Conservation (phyloP, 1,140 invertebrate genomes). For the Heliconius congener region DNA sequence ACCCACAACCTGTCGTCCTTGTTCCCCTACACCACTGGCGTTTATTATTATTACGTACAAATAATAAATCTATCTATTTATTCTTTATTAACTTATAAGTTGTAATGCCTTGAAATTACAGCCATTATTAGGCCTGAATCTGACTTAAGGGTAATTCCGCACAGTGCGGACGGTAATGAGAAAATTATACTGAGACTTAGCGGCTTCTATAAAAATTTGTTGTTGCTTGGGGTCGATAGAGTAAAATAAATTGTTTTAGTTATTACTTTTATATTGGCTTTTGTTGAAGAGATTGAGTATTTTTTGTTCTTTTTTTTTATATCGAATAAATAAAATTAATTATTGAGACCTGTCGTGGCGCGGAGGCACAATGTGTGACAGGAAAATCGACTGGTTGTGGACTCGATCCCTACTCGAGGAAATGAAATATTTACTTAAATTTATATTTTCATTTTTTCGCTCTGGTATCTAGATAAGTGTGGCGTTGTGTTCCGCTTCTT, state of each 20-base stretch:
- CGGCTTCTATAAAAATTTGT: conserved; percentile 77
- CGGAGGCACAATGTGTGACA: too few species aligned
- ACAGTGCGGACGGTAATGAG: conserved; percentile 59
- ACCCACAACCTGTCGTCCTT: too few species aligned
- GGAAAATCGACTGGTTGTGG: too few species aligned
- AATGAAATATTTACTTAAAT: too few species aligned
- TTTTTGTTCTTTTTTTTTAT: too few species aligned
- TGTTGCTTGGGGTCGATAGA: conserved; percentile 59
- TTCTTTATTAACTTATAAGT: conserved; percentile 37
- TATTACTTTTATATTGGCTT: conserved; percentile 31
- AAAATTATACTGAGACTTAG: conserved; percentile 76
- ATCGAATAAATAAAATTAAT: too few species aligned
- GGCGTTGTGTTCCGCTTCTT: too few species aligned
- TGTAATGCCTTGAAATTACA: conserved; percentile 60
- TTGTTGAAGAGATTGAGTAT: not conserved
- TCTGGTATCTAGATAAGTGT: too few species aligned
- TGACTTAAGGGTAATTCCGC: conserved; percentile 55
- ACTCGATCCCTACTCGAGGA: too few species aligned
- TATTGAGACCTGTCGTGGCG: too few species aligned
- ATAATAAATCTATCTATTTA: conserved; percentile 27
- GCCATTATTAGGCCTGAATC: conserved; percentile 54
- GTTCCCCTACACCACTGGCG: too few species aligned
- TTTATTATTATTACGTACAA: not conserved
- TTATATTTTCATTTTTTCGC: too few species aligned
- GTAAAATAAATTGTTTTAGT: conserved; percentile 50